phyloP scores from a whole-genome alignment of 2,888 invertebrate genomes.

The Cacoxenus indagator region DNA sequence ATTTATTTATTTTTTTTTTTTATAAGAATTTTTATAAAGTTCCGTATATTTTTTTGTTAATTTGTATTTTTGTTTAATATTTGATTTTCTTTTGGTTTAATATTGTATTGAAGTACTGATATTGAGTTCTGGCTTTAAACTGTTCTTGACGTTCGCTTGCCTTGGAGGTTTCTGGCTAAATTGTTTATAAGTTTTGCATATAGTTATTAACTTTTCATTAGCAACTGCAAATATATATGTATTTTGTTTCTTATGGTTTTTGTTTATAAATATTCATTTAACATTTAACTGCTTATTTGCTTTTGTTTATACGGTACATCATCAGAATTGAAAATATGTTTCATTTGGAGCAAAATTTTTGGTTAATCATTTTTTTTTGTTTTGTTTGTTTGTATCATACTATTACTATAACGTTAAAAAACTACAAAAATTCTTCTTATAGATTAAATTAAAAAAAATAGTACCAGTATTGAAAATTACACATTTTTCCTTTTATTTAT shows the following conservation, averaged over 20 bases:
- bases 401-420: not conserved
- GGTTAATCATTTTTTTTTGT: not conserved
- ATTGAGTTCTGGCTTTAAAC: too few species aligned
- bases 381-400: too few species aligned
- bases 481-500: conserved; percentile 41
- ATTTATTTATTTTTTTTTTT: conserved; percentile 38
- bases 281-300: too few species aligned
- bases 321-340: conserved; percentile 63
- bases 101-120: conserved; percentile 20
- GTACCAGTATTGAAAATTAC: not conserved
- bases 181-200: too few species aligned
- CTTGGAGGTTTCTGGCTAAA: too few species aligned
- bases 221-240: too few species aligned
- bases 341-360: conserved; percentile 47
- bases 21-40: conserved; percentile 21
- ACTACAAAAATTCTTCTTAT: not conserved
- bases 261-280: too few species aligned
- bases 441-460: not conserved
- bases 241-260: too few species aligned
- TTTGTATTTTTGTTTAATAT: conserved; percentile 34
- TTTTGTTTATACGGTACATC: too few species aligned
- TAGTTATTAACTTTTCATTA: too few species aligned
- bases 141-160: too few species aligned
- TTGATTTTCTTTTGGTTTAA: conserved; percentile 12
- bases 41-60: conserved; percentile 37